These are phyloP conservation scores for Furcifer pardalis DNA, from an alignment of 2,797 vertebrate species.

Conservation along the genomic window DNA sequence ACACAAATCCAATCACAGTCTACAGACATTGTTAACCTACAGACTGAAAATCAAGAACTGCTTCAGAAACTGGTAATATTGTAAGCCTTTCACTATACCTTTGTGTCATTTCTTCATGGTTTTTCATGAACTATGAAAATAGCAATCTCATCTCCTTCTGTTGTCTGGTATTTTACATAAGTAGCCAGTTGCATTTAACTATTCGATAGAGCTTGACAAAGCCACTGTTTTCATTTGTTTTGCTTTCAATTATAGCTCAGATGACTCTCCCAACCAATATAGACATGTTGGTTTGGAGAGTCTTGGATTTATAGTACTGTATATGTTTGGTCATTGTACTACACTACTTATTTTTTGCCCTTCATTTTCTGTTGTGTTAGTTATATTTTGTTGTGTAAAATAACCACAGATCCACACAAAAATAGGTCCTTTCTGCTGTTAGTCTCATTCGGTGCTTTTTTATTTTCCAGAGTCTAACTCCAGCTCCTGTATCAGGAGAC, in stretches of 20 bases:
- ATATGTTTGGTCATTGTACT: too few species aligned
- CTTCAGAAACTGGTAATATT: constrained; percentile 78
- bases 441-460: not conserved
- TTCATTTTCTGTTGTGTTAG: not conserved
- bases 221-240: too few species aligned
- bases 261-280: too few species aligned
- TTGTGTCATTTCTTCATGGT: not conserved
- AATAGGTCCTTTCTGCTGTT: not conserved
- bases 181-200: not conserved
- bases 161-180: not conserved
- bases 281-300: too few species aligned
- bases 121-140: not conserved
- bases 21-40: constrained; percentile 84
- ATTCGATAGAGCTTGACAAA: too few species aligned
- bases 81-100: constrained; percentile 58
- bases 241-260: too few species aligned
- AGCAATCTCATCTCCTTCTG: not conserved
- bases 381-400: not conserved
- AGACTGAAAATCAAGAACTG: constrained; percentile 85
- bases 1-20: constrained; percentile 82
- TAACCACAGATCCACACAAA: not conserved
- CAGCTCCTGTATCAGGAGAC: constrained; percentile 54
- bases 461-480: constrained; percentile 49
- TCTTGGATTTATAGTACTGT: too few species aligned
- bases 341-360: not conserved